A percentile compares a stretch with the other conserved stretches of the same genome.
phyloP scores from a whole-genome alignment of 1,140 invertebrate genomes.

The Drosophila simulans region DNA sequence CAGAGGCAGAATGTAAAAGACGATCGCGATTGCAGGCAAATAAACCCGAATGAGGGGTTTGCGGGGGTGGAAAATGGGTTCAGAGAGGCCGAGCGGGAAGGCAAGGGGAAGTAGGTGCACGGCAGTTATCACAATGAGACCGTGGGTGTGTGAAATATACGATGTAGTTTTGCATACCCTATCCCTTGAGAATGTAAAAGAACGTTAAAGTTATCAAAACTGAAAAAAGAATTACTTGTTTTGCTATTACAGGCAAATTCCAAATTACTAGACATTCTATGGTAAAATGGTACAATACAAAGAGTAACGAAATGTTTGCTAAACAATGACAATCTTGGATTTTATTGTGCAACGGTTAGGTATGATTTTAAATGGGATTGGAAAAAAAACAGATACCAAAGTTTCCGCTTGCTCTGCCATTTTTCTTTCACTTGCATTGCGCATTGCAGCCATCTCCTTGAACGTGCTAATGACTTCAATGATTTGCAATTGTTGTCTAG shows the following conservation, averaged over 20 bases:
- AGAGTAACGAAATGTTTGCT: neutral
- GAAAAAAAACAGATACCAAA: slow-evolving; percentile 17
- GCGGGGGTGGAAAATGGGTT: neutral
- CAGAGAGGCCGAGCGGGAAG: neutral
- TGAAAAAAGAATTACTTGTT: too few species aligned
- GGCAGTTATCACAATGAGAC: slow-evolving; percentile 54
- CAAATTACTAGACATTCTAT: neutral
- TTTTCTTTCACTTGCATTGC: neutral
- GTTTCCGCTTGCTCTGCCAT: too few species aligned
- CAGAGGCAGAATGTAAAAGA: slow-evolving; percentile 76
- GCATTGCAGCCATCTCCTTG: neutral
- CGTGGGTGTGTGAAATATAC: slow-evolving; percentile 67
- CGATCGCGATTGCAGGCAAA: slow-evolving; percentile 49
- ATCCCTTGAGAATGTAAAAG: neutral
- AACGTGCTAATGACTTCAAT: slow-evolving; percentile 44
- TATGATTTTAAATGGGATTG: slow-evolving; percentile 17
- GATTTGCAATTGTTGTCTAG: slow-evolving; percentile 41
- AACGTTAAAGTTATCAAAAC: neutral
- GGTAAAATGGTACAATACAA: neutral
- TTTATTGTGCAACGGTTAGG: neutral
- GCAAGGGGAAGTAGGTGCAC: slow-evolving; percentile 17
- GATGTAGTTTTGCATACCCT: slow-evolving; percentile 12
- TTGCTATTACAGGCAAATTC: neutral
- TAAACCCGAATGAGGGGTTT: neutral
- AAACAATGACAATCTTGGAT: too few species aligned